phyloP scores from a whole-genome alignment of 1,140 invertebrate species.

The Drosophila dunni region DNA sequence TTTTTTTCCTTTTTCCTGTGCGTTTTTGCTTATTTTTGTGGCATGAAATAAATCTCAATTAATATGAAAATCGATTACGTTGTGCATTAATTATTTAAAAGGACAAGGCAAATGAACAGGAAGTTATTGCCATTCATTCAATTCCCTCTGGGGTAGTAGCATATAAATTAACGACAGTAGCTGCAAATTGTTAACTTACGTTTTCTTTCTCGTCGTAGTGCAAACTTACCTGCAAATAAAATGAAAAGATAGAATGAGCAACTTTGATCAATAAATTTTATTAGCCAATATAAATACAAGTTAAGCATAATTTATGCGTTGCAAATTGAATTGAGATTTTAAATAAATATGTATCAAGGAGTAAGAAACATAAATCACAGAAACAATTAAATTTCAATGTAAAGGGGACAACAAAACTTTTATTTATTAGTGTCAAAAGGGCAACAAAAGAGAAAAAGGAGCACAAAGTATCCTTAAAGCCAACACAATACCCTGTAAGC shows the following conservation, averaged over 20 bases:
- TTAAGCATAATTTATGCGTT: constrained; percentile 35
- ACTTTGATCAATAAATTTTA: constrained; percentile 41
- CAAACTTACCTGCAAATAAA: constrained; percentile 76
- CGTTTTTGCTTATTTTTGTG: constrained; percentile 6
- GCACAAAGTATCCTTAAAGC: constrained; percentile 2
- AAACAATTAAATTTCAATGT: constrained; percentile 65
- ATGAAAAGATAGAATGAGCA: constrained; percentile 29
- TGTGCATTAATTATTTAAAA: constrained; percentile 77
- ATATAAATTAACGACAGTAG: constrained; percentile 54
- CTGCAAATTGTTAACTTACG: constrained; percentile 64
- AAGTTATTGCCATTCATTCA: constrained; percentile 29
- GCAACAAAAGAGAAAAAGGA: constrained; percentile 34
- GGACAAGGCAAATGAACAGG: constrained; percentile 58
- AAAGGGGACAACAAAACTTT: constrained; percentile 19
- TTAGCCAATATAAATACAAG: constrained; percentile 9
- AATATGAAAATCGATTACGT: constrained; percentile 81
- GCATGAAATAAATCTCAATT: constrained; percentile 78
- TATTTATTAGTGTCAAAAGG: constrained; percentile 74
- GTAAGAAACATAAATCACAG: constrained; percentile 59
- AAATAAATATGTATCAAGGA: constrained; percentile 59
- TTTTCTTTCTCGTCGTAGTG: constrained; percentile 81
- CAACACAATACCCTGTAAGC: constrained; percentile 13
- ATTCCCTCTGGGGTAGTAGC: constrained; percentile 35
- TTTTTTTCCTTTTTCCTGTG: constrained; percentile 16
- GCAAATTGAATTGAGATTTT: constrained; percentile 49